Evolutionary conservation across 2,797 vertebrate genomes (phyloP).

Genomic region (Tokudaia muenninki): DNA sequence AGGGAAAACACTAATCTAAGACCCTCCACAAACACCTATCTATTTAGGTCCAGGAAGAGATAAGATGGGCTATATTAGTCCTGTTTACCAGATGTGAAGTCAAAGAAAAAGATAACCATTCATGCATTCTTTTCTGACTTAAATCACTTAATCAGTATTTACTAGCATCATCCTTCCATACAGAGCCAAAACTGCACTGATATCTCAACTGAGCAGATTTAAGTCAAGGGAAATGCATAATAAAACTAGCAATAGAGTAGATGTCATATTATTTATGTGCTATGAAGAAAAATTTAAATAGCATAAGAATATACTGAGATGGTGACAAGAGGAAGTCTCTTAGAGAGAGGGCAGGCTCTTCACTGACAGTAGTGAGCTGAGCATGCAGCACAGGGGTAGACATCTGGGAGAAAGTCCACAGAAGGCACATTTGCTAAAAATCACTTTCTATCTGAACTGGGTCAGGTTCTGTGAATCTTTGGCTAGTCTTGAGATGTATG

Average conservation of each 20-base stretch:
- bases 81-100: not conserved
- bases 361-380: not conserved
- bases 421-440: not conserved
- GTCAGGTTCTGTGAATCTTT: not conserved
- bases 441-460: not conserved
- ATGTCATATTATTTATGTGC: not conserved
- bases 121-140: not conserved
- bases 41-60: not conserved
- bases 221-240: not conserved
- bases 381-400: not conserved
- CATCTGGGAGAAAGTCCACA: not conserved
- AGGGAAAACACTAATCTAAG: not conserved
- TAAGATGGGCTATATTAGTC: not conserved
- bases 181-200: not conserved
- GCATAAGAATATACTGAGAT: not conserved
- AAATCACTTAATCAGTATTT: not conserved
- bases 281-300: constrained; percentile 33
- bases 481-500: not conserved
- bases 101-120: not conserved
- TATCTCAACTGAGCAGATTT: not conserved
- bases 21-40: not conserved
- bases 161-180: not conserved
- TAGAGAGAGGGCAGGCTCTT: not conserved
- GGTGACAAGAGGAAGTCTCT: not conserved
- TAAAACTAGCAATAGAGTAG: not conserved